These are phyloP conservation scores for Zygogramma bicolorata DNA, from an alignment of 2,888 invertebrate genomes.

Conservation along the genomic window DNA sequence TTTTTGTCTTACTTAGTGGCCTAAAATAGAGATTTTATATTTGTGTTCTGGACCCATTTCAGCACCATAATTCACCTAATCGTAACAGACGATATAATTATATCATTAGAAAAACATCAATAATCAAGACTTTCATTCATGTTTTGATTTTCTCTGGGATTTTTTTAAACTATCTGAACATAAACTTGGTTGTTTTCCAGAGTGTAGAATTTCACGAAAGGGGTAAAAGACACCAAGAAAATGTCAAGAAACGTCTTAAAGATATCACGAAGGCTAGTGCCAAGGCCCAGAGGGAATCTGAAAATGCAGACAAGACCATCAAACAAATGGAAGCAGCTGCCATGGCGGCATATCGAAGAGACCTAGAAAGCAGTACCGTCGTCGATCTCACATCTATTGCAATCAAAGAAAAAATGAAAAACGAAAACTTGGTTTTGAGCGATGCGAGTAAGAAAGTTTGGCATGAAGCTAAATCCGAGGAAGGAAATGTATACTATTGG, in stretches of 20 bases:
- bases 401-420: constrained; percentile 60
- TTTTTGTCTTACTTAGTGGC: no score
- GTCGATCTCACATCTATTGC: constrained; percentile 74
- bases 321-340: constrained; percentile 93
- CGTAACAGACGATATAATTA: no score
- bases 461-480: constrained; percentile 83
- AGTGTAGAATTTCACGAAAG: constrained; percentile 95
- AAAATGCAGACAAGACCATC: constrained; percentile 83
- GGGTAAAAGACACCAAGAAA: constrained; percentile 92
- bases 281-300: constrained; percentile 81
- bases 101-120: no score
- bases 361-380: constrained; percentile 75
- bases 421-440: constrained; percentile 59
- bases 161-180: no score
- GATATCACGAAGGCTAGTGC: constrained; percentile 87
- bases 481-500: constrained; percentile 89
- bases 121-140: no score
- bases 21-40: no score
- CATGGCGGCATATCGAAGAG: constrained; percentile 87
- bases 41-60: no score
- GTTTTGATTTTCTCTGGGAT: no score
- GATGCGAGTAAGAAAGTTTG: constrained; percentile 70
- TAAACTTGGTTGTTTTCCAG: no score
- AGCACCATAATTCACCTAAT: no score
- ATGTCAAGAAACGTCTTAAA: constrained; percentile 87